Evolutionary conservation across 2,797 vertebrate genomes (phyloP).

Genomic region (Scarus forsteni): DNA sequence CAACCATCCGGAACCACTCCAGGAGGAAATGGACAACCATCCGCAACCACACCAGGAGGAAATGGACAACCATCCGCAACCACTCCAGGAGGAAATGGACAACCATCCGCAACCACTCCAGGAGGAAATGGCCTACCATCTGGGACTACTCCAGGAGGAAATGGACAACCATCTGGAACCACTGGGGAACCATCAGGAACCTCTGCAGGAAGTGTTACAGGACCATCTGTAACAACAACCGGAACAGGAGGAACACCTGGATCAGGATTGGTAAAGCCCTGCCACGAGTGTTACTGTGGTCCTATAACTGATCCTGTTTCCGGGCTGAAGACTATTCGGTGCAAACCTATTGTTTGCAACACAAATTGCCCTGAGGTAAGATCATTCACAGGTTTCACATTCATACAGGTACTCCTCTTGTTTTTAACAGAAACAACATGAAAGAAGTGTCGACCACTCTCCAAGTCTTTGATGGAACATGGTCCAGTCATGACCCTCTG

Average conservation of each 20-base stretch:
- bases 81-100: too few relatives aligned
- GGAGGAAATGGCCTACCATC: too few relatives aligned
- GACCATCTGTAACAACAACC: neutral
- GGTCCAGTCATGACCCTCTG: too few relatives aligned
- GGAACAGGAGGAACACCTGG: neutral
- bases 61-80: too few relatives aligned
- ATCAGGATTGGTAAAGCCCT: conserved; percentile 46
- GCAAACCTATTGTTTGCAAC: conserved; percentile 79
- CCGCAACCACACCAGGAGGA: too few relatives aligned
- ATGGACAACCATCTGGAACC: conserved; percentile 4
- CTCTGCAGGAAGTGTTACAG: neutral
- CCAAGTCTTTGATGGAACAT: neutral
- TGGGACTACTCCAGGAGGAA: too few relatives aligned
- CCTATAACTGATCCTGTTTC: conserved; percentile 60
- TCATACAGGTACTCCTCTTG: neutral
- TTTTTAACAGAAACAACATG: too few relatives aligned
- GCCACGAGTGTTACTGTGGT: conserved; percentile 86
- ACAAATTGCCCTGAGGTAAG: conserved; percentile 83
- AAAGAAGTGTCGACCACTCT: neutral
- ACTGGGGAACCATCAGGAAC: neutral
- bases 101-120: too few relatives aligned
- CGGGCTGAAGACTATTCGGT: conserved; percentile 80
- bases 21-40: too few relatives aligned
- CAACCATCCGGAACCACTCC: too few relatives aligned
- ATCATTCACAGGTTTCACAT: neutral